These are phyloP conservation scores for Drosophila rhopaloa DNA, from an alignment of 1,140 invertebrate genomes.

Conservation along the genomic window DNA sequence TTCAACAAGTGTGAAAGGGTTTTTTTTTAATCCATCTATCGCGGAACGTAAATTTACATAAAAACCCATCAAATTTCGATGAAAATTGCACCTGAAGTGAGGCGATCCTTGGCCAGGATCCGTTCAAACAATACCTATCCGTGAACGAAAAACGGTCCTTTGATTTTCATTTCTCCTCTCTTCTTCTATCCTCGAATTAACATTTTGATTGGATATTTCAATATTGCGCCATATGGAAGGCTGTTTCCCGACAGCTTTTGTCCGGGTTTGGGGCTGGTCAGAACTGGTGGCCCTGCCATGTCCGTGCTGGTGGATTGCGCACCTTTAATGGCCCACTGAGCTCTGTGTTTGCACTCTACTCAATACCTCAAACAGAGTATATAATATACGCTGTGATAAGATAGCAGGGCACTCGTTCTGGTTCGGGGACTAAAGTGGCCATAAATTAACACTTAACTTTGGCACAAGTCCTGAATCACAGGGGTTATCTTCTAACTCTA, in stretches of 20 bases:
- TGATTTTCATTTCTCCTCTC: conserved; percentile 28
- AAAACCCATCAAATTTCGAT: conserved; percentile 31
- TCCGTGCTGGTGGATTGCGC: conserved; percentile 25
- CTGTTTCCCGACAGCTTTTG: conserved; percentile 26
- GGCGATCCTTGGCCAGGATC: conserved; percentile 15
- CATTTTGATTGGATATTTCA: conserved; percentile 83
- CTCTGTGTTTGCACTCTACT: conserved; percentile 46
- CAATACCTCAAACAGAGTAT: conserved; percentile 2
- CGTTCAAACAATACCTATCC: conserved; percentile 17
- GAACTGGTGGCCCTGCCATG: conserved; percentile 18
- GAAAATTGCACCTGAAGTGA: conserved; percentile 29
- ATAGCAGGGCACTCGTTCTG: conserved; percentile 24
- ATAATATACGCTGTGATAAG: conserved; percentile 30
- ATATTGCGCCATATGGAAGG: conserved; percentile 78
- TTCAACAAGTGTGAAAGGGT: conserved; percentile 63
- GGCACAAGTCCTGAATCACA: conserved; percentile 1
- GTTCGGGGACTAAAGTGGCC: not conserved
- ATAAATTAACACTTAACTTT: conserved; percentile 22
- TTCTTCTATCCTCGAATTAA: conserved; percentile 66
- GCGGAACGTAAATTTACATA: conserved; percentile 28
- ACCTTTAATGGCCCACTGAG: conserved; percentile 40
- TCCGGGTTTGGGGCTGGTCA: conserved; percentile 31
- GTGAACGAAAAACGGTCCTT: conserved; percentile 6
- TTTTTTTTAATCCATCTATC: conserved; percentile 29
- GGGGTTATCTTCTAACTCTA: not conserved